Evolutionary conservation across 2,888 invertebrate species (phyloP), one percentile per base, ranked within the genome.

Genomic region (Drosophila ustulata): DNA sequence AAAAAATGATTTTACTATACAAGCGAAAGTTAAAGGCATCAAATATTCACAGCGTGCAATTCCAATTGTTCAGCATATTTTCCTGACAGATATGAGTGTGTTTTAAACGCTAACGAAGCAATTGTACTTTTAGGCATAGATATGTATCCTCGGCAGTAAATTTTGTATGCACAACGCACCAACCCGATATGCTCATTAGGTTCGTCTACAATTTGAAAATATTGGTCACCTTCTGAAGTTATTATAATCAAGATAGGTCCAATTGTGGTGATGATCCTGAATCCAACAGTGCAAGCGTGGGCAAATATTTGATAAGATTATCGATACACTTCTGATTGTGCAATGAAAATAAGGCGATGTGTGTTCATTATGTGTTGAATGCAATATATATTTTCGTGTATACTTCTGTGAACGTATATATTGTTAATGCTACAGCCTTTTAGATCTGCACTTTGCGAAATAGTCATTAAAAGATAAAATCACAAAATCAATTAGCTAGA

Each of bases 401-500:
- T 41, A 41, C 13, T 41, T 50, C 13, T 50, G 4, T 55, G 18
- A 18, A 18, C 18, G 25, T 34, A 25, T 50, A 57, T 55, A 50
- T n/a, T 50, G 49, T 13, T 3, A 28, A 47, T 28, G 43, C 46
- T 50, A 34, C 34, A 47, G 43, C 63, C 46, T 75, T 75, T 77
- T 51, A 71, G 73, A 67, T 59, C 45, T 76, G 75, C 69, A 79
- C 82, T 84, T 71, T 76, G 62, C 68, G 72, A 80, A 88, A 88
- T 88, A 88, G 78, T 88, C 86, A 88, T 88, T 88, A 88, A 88
- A 88, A 86, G 89, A 88, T 88, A 89, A 88, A 88, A 88, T 89
- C 88, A 66, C 80, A 89, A 89, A 89, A 89, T 88, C 88, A 88
- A 88, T 88, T 88, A 88, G 89, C 88, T 78, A 86, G 83, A 89